Percentiles rank a stretch among this genome's conserved stretches.
Evolutionary conservation across 2,797 vertebrate species (phyloP).

Genomic region (Acanthis flammea): DNA sequence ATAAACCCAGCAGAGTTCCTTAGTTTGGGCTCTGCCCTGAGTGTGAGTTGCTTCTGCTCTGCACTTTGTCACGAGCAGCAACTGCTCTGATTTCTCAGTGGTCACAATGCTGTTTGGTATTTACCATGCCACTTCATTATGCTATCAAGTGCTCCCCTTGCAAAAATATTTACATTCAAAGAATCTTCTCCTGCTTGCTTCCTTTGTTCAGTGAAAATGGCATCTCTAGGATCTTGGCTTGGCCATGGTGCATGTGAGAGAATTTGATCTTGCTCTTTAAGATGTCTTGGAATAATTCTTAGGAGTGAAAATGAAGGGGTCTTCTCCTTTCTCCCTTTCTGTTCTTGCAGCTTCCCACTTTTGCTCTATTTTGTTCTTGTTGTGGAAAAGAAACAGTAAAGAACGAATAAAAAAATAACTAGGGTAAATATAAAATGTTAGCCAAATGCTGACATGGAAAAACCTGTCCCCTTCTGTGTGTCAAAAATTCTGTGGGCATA

Average conservation of each 20-base stretch:
- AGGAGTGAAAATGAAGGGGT: background rate
- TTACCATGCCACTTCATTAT: background rate
- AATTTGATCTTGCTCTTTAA: background rate
- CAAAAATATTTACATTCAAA: background rate
- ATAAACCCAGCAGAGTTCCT: background rate
- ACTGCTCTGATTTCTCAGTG: background rate
- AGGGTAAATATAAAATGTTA: background rate
- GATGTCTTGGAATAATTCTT: background rate
- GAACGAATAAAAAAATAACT: background rate
- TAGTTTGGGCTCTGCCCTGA: background rate
- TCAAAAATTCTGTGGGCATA: background rate
- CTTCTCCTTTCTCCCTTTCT: background rate
- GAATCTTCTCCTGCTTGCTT: background rate
- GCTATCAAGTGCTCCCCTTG: background rate
- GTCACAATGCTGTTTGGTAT: background rate
- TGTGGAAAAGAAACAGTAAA: background rate
- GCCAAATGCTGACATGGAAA: slow-evolving; percentile 12
- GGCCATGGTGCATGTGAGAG: background rate
- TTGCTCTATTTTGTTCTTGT: background rate
- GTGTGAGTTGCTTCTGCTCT: background rate
- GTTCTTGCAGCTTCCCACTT: background rate
- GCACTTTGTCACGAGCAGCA: background rate
- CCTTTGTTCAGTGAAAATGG: background rate
- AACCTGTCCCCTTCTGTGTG: background rate
- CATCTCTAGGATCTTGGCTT: background rate